These are phyloP conservation scores for Phaenicophaeus curvirostris DNA, from an alignment of 2,797 vertebrate genomes.

Conservation along the genomic window DNA sequence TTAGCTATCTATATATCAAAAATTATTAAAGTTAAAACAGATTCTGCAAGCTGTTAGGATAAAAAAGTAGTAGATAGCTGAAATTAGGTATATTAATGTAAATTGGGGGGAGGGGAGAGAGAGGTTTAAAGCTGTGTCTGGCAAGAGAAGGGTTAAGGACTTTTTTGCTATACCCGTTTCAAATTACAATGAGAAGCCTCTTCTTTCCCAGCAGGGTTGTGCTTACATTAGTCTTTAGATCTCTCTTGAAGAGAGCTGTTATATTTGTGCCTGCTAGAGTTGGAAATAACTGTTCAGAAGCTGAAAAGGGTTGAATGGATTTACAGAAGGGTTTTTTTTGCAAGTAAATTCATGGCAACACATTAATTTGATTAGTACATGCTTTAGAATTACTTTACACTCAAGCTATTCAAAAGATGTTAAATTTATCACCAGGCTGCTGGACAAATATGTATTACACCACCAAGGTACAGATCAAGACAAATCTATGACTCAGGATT, in stretches of 20 bases:
- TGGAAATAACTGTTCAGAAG: slow-evolving; percentile 88
- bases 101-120: neutral
- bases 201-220: slow-evolving; percentile 92
- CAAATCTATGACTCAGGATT: slow-evolving; percentile 79
- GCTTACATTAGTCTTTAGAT: slow-evolving; percentile 94
- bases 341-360: slow-evolving; percentile 77
- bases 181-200: slow-evolving; percentile 99
- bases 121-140: slow-evolving; percentile 67
- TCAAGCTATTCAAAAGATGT: slow-evolving; percentile 77
- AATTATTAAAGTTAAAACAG: slow-evolving; percentile 11
- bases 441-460: slow-evolving; percentile 75
- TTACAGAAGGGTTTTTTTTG: slow-evolving; percentile 76
- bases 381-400: slow-evolving; percentile 77
- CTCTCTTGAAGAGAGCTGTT: slow-evolving; percentile 86
- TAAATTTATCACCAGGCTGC: slow-evolving; percentile 78
- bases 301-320: slow-evolving; percentile 88
- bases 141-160: slow-evolving; percentile 83
- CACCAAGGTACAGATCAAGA: slow-evolving; percentile 79
- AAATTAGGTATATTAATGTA: slow-evolving; percentile 34
- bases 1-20: neutral
- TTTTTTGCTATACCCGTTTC: slow-evolving; percentile 88
- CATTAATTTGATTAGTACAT: slow-evolving; percentile 75
- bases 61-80: neutral
- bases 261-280: slow-evolving; percentile 92
- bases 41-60: neutral